phyloP scores from a whole-genome alignment of 2,113 vertebrate genomes.

The Ardeotis arabs region DNA sequence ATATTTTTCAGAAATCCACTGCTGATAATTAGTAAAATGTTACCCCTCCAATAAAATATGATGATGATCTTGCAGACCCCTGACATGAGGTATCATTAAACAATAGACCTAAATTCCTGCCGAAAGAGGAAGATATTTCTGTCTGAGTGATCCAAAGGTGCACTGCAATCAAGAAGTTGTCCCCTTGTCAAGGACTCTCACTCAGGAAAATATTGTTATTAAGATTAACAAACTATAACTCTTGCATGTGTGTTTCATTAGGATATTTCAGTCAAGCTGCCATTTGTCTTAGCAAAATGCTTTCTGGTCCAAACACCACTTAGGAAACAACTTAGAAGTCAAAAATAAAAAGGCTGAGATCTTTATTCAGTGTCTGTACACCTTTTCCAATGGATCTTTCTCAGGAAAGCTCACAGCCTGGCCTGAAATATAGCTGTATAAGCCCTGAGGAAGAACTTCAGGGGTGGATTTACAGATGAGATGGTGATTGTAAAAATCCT shows the following conservation, averaged over 20 bases:
- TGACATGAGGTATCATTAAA: neutral
- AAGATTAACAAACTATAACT: conserved; percentile 7
- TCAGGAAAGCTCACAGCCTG: neutral
- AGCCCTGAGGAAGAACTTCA: neutral
- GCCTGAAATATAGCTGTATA: neutral
- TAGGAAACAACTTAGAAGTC: neutral
- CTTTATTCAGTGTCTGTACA: neutral
- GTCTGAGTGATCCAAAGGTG: neutral
- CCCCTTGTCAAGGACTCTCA: neutral
- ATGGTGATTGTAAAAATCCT: neutral
- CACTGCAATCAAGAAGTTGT: neutral
- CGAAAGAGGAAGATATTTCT: neutral
- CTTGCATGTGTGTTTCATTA: neutral
- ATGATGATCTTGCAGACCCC: neutral
- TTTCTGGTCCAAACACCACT: neutral
- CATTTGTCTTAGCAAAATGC: conserved; percentile 20
- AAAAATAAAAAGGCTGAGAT: neutral
- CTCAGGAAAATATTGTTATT: neutral
- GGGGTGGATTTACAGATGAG: neutral
- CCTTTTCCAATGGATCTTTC: neutral
- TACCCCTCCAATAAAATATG: conserved; percentile 19
- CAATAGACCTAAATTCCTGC: neutral
- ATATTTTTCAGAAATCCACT: conserved; percentile 31
- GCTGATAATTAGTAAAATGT: conserved; percentile 52
- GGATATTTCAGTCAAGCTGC: neutral